phyloP scores from a whole-genome alignment of 2,888 invertebrate species.

The Electrophaes corylata region DNA sequence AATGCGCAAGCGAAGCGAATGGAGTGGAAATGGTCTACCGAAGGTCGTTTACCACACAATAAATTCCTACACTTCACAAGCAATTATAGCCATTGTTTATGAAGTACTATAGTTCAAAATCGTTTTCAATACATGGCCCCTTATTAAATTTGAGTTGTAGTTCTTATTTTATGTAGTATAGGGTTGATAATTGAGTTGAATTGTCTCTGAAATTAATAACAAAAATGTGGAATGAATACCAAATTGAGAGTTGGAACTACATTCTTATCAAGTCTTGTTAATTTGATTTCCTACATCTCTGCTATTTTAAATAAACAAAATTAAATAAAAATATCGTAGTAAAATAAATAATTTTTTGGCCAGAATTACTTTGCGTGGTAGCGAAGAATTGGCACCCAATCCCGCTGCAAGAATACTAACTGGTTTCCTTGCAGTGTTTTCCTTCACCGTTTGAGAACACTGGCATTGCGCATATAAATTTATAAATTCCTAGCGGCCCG shows the following conservation, averaged over 20 bases:
- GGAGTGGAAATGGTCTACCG: slow-evolving; percentile 50
- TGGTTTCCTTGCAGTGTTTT: no score
- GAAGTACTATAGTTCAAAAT: slow-evolving; percentile 6
- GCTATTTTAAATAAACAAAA: no score
- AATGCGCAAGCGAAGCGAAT: slow-evolving; percentile 51
- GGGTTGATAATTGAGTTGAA: slow-evolving; percentile 13
- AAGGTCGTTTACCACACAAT: slow-evolving; percentile 47
- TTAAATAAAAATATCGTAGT: no score
- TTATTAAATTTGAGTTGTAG: slow-evolving; percentile 3
- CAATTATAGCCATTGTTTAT: slow-evolving; percentile 22
- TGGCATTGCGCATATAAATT: no score
- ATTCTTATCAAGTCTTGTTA: background rate
- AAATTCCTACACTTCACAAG: slow-evolving; percentile 35
- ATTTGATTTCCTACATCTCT: no score
- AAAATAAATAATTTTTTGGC: no score
- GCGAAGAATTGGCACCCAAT: no score
- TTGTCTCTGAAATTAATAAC: background rate
- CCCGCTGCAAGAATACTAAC: no score
- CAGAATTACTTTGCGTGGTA: no score
- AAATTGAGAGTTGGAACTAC: slow-evolving; percentile 2
- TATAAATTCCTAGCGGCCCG: no score
- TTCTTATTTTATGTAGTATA: slow-evolving; percentile 8
- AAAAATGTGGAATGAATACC: slow-evolving; percentile 10
- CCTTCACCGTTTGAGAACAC: no score
- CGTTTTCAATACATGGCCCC: background rate